Evolutionary conservation across 2,888 invertebrate genomes (phyloP), one percentile per base, ranked within the genome.

Genomic region (Automeris io): DNA sequence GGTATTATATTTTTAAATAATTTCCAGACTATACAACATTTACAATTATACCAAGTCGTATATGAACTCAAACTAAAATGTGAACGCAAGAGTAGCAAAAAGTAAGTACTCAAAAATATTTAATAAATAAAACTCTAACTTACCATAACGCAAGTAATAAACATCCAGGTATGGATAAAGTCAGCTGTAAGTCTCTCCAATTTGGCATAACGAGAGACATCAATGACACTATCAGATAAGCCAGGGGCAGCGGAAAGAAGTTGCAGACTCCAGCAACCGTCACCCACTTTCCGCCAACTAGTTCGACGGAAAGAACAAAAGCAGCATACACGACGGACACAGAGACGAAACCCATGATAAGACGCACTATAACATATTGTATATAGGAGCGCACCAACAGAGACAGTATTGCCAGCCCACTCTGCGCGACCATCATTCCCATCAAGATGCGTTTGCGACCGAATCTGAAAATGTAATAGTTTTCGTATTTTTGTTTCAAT

Each of bases 311-410:
- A 22, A 95, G 80, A 4, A 95, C 94, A 54, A 95, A 93, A 18
- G 92, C 93, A 24, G 93, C 91, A 69, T 94, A 93, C 16, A 94
- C 94, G 33, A 94, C 91, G 11, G 94, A 93, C n/a, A 94, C 93
- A 1, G 92, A 93, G 8, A 93, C 91, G 51, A 92, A 90, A 0
- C 95, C 95, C 66, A 93, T 88, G 2, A 92, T 60, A 2, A 92
- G 90, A 31, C 94, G 83, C 29, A 94, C 86, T 0, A 90, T 73
- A 32, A 93, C 87, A 72, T 93, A 95, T 46, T 93, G 83, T 49
- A 91, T 81, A 71, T 91, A 93, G 49, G 91, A 91, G 12, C 91
- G 90, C 2, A 91, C 90, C 54, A 94, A 89, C 7, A 93, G 90
- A 1, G 93, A 89, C n/a, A 89, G 72, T 31, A 90, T 80, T n/a